These are phyloP conservation scores for Sebastolobus altivelis DNA, from an alignment of 2,797 vertebrate species.

Conservation along the genomic window DNA sequence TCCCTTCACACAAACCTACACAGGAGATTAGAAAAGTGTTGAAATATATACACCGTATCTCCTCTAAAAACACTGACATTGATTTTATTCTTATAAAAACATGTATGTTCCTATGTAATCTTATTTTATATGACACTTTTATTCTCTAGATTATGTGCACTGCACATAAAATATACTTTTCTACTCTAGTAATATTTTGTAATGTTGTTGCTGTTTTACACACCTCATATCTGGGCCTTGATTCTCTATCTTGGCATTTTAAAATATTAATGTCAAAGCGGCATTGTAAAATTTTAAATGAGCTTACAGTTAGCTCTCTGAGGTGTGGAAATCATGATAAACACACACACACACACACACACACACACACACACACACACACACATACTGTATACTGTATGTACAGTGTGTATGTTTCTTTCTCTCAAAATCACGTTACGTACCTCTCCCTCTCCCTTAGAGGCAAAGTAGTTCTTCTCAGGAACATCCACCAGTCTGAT, in stretches of 20 bases:
- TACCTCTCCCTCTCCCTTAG: slow-evolving; percentile 97
- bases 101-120: background rate
- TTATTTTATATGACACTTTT: background rate
- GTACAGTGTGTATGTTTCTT: background rate
- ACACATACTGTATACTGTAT: background rate
- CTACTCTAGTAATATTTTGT: background rate
- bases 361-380: background rate
- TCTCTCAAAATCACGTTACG: background rate
- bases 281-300: too few species aligned
- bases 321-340: too few species aligned
- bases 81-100: background rate
- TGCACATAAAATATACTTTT: background rate
- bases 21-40: background rate
- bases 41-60: background rate
- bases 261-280: background rate
- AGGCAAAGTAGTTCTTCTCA: slow-evolving; percentile 97
- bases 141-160: background rate
- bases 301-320: too few species aligned
- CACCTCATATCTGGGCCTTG: background rate
- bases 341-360: background rate
- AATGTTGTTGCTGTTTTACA: background rate
- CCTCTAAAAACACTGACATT: background rate
- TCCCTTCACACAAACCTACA: slow-evolving; percentile 97
- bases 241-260: background rate
- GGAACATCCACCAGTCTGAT: slow-evolving; percentile 95